phyloP scores from a whole-genome alignment of 1,140 invertebrate species.

The Mycetomoellerius zeteki region DNA sequence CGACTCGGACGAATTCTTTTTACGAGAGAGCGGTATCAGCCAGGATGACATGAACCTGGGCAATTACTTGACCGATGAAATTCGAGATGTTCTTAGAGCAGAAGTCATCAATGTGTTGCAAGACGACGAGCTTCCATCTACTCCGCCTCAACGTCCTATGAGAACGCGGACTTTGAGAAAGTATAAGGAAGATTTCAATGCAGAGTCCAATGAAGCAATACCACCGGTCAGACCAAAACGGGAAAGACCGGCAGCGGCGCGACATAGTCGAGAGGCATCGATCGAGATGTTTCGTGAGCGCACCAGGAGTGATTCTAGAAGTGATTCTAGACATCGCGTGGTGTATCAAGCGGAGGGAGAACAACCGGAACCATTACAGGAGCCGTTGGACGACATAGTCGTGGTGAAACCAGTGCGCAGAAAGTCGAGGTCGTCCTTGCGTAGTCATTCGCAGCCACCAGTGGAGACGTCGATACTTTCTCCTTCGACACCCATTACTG shows the following conservation, averaged over 20 bases:
- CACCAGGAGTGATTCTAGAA: conserved; percentile 68
- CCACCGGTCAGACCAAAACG: conserved; percentile 81
- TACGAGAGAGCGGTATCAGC: conserved; percentile 92
- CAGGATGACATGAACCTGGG: conserved; percentile 93
- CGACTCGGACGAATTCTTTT: conserved; percentile 94
- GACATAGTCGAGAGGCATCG: conserved; percentile 82
- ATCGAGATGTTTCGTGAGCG: conserved; percentile 71
- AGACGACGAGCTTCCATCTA: conserved; percentile 75
- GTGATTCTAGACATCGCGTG: conserved; percentile 79
- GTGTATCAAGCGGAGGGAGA: conserved; percentile 82
- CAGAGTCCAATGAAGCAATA: conserved; percentile 66
- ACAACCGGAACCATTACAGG: conserved; percentile 64
- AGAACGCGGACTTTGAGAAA: conserved; percentile 81
- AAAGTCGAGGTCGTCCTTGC: conserved; percentile 79
- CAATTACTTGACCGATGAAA: conserved; percentile 92
- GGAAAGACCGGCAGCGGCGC: conserved; percentile 69
- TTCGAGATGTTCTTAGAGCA: conserved; percentile 92
- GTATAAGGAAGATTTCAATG: conserved; percentile 75
- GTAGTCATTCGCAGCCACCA: conserved; percentile 72
- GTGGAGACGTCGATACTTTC: conserved; percentile 54
- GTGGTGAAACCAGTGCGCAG: conserved; percentile 83
- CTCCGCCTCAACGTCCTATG: conserved; percentile 78
- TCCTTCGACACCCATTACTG: not conserved
- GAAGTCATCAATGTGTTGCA: conserved; percentile 89
- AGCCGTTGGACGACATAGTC: conserved; percentile 84